Evolutionary conservation across 2,113 vertebrate genomes (phyloP).

Genomic region (Phaethornis superciliosus): DNA sequence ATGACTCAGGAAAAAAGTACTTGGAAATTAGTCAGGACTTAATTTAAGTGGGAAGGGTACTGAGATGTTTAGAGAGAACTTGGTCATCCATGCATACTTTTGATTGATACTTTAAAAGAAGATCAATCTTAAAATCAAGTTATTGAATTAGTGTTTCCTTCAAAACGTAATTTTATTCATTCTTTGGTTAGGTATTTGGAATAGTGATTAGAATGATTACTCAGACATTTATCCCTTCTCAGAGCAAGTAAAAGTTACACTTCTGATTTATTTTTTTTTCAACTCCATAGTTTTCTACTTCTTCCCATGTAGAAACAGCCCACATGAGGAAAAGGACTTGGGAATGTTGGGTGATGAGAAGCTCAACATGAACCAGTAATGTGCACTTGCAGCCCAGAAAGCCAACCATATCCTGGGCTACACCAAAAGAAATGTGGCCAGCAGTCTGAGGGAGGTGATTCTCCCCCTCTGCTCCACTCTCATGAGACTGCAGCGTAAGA

Average conservation of each 20-base stretch:
- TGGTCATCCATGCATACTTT: neutral
- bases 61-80: neutral
- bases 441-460: no score
- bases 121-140: neutral
- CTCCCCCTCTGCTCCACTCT: no score
- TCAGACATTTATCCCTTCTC: neutral
- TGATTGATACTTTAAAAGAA: neutral
- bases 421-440: no score
- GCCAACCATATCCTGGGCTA: no score
- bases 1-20: constrained; percentile 46
- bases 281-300: neutral
- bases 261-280: neutral
- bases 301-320: neutral
- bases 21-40: constrained; percentile 44
- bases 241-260: neutral
- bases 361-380: no score
- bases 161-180: neutral
- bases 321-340: no score
- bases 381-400: no score
- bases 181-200: neutral
- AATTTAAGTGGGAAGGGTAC: constrained; percentile 6
- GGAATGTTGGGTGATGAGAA: no score
- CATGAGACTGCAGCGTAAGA: no score
- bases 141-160: constrained; percentile 23
- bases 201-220: neutral